Evolutionary conservation across 2,113 vertebrate genomes (phyloP), one percentile per base, ranked within the genome.

Genomic region (Heloderma charlesbogerti): DNA sequence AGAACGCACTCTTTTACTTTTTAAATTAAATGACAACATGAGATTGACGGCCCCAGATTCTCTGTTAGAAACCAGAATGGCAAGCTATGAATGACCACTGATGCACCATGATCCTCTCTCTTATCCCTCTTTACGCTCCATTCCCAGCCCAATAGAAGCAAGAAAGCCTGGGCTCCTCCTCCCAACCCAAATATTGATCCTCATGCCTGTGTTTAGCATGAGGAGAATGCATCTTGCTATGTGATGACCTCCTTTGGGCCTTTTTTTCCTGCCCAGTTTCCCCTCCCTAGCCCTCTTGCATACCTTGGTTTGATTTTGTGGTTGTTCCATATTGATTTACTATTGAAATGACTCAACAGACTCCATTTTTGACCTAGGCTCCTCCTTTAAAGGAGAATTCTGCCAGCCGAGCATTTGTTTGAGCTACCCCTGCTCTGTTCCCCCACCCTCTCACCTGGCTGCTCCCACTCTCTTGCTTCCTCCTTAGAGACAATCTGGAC

Each of bases 241-340:
- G 34, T 27, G 16, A 37, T 84, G n/a, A 31, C 10, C 16, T 63
- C 31, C 60, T 51, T 92, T 48, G 9, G 1, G 40, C 18, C 27
- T 54, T 0, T 48, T 89, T 27, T 10, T 0, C 54, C 9, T n/a
- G 20, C 40, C 51, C 18, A 27, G 22, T 86, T n/a, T 48, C 86
- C n/a, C 91, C 88, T 25, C 5, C 12, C 40, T 87, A 74, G 6
- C 37, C 8, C 37, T 84, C 63, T 74, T 20, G 20, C 22, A 5
- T 60, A 43, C 72, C 71, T 69, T 91, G 84, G 34, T 94, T 74
- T 75, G 54, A 6, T 81, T 86, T 87, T 63, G 75, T 48, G 45
- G 86, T 8, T 89, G 10, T 91, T 93, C 29, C 79, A 34, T 71
- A 34, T 80, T 51, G 48, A 89, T 88, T 95, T 91, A 88, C 57